Conservation (phyloP, 2,888 invertebrate genomes). For the Rotaria sp. region DNA sequence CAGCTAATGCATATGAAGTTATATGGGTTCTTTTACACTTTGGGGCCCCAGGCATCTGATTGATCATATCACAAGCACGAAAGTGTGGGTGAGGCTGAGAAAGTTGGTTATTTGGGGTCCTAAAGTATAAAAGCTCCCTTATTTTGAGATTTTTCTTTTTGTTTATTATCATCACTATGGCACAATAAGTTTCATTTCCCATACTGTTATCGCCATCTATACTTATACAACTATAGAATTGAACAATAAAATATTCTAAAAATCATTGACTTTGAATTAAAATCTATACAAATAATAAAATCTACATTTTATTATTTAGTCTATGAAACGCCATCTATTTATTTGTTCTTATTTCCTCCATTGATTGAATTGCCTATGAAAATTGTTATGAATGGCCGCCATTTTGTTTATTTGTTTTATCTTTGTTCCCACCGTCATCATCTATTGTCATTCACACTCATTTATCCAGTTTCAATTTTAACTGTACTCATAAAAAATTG, state of each 20-base stretch:
- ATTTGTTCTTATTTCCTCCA: neutral
- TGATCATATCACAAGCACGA: no score
- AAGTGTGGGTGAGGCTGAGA: no score
- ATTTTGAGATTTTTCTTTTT: no score
- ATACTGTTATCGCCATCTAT: neutral
- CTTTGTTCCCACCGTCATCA: neutral
- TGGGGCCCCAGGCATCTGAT: no score
- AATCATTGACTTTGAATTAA: neutral
- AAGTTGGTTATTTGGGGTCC: no score
- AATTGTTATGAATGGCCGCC: neutral
- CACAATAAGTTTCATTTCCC: no score
- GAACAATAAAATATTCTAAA: no score
- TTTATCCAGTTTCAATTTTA: neutral
- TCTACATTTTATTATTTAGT: neutral
- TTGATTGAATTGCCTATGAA: neutral
- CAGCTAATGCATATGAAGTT: no score
- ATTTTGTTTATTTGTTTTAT: slow-evolving; percentile 4
- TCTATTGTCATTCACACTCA: neutral
- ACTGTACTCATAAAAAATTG: no score
- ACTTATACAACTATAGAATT: neutral
- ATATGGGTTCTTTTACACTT: no score
- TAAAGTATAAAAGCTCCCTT: no score
- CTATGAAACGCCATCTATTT: neutral
- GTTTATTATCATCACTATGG: no score
- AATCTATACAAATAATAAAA: neutral